Conservation (phyloP, 64 coral and sea anemone species). For the Stichodactyla helianthus region DNA sequence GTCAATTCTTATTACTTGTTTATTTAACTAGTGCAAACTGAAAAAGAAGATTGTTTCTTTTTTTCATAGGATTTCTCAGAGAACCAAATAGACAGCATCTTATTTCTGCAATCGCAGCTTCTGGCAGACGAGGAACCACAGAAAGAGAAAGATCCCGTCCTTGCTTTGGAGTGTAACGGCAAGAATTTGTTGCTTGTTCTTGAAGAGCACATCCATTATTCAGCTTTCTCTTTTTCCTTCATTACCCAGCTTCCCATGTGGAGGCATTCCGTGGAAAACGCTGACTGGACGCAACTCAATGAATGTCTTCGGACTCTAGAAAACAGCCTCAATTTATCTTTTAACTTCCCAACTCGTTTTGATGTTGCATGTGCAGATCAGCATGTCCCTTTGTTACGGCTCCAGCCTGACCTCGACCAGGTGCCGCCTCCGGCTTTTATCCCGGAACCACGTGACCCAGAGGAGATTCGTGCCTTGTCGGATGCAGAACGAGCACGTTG, state of each 20-base stretch:
- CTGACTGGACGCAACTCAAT: constrained; percentile 74
- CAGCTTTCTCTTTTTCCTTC: constrained; percentile 87
- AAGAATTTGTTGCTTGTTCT: constrained; percentile 78
- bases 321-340: constrained; percentile 48
- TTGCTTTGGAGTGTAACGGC: constrained; percentile 80
- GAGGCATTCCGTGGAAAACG: constrained; percentile 47
- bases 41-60: background rate
- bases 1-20: no score
- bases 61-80: background rate
- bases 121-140: background rate
- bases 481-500: constrained; percentile 58
- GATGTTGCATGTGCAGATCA: constrained; percentile 61
- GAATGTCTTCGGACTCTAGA: constrained; percentile 66
- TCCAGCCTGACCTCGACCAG: constrained; percentile 61
- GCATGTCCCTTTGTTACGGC: constrained; percentile 27
- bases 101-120: background rate
- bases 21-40: background rate
- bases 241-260: constrained; percentile 74
- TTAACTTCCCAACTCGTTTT: constrained; percentile 61
- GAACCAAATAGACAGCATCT: background rate
- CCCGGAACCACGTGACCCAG: constrained; percentile 83
- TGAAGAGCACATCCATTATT: constrained; percentile 80
- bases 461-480: constrained; percentile 62
- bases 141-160: background rate
- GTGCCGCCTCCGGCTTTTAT: constrained; percentile 66